Conservation (phyloP, 2,797 vertebrate genomes). For the Botia kubotai region DNA sequence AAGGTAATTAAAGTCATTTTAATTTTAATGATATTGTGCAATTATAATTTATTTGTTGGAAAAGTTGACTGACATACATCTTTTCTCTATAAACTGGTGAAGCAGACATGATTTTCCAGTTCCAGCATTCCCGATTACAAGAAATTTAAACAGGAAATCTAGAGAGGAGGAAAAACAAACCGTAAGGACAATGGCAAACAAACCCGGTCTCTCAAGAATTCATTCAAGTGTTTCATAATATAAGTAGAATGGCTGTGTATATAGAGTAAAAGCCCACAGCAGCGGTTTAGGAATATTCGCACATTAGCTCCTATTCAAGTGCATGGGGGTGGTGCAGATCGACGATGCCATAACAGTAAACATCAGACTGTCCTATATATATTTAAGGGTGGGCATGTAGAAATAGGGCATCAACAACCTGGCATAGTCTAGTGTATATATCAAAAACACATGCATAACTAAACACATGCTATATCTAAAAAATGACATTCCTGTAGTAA, state of each 20-base stretch:
- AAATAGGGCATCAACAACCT: background rate
- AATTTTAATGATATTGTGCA: too few species aligned
- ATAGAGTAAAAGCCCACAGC: too few species aligned
- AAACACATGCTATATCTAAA: background rate
- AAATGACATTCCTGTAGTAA: background rate
- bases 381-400: background rate
- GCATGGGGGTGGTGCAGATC: background rate
- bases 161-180: slow-evolving; percentile 52
- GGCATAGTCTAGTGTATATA: background rate
- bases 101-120: slow-evolving; percentile 95
- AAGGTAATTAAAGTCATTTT: too few species aligned
- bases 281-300: too few species aligned
- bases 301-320: too few species aligned
- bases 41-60: too few species aligned
- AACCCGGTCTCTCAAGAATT: background rate
- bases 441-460: background rate
- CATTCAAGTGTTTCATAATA: background rate
- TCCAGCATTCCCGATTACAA: slow-evolving; percentile 93
- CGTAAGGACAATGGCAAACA: background rate
- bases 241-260: background rate
- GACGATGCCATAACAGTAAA: background rate
- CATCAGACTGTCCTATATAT: background rate
- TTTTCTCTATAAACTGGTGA: slow-evolving; percentile 94
- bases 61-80: slow-evolving; percentile 81
- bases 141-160: slow-evolving; percentile 97